Conservation (phyloP, 1,140 invertebrate species). For the Trichonephila clavata region DNA sequence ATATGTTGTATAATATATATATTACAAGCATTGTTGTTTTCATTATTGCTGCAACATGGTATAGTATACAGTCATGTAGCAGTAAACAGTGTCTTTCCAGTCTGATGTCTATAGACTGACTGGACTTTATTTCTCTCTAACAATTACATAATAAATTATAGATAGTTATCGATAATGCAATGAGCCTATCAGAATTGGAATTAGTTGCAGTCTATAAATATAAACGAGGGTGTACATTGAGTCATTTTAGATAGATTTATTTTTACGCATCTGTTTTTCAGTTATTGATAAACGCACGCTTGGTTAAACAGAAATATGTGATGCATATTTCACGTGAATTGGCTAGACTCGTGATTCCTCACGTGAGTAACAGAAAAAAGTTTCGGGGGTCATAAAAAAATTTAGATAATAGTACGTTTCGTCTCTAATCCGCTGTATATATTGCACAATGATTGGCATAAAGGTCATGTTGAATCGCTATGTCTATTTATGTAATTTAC, state of each 20-base stretch:
- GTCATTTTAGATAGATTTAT: background rate
- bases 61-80: too few species aligned
- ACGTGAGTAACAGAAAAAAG: background rate
- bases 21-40: too few species aligned
- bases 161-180: background rate
- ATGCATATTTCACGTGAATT: background rate
- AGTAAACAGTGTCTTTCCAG: too few species aligned
- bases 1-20: too few species aligned
- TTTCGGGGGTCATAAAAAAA: background rate
- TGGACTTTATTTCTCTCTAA: too few species aligned
- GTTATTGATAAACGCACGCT: constrained; percentile 12
- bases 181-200: background rate
- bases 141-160: too few species aligned
- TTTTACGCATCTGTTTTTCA: background rate
- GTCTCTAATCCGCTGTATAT: too few species aligned
- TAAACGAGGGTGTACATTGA: background rate
- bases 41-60: too few species aligned
- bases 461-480: too few species aligned
- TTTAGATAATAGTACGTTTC: background rate
- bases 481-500: too few species aligned
- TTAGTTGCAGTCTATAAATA: background rate
- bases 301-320: background rate
- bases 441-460: too few species aligned
- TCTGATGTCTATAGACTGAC: too few species aligned
- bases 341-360: background rate